A percentile compares a stretch with the other conserved stretches of the same genome.
These are phyloP conservation scores for Pomacea canaliculata DNA, from an alignment of 2,888 invertebrate genomes.

Conservation along the genomic window DNA sequence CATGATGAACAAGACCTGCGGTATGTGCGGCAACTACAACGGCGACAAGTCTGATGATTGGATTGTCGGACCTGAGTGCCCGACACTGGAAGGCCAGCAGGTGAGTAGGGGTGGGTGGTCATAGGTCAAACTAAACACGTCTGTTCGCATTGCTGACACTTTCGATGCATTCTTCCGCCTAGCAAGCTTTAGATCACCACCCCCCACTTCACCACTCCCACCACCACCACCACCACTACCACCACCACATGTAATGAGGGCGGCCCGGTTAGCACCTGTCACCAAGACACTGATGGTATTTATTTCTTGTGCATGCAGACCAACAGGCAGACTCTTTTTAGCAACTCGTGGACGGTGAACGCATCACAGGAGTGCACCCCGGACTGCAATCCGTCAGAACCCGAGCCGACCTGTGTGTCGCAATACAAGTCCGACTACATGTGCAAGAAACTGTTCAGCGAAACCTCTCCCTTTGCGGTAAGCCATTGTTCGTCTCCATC, in stretches of 20 bases:
- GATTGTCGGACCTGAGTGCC: conserved; percentile 51
- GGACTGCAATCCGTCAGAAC: conserved; percentile 42
- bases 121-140: no score
- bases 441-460: conserved; percentile 41
- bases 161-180: no score
- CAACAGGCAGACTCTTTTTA: conserved; percentile 46
- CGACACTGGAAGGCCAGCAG: conserved; percentile 26
- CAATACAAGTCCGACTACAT: conserved; percentile 26
- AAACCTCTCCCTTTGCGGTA: conserved; percentile 43
- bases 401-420: conserved; percentile 27
- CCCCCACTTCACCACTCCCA: no score
- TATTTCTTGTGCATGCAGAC: conserved; percentile 38
- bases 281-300: no score
- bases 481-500: neutral
- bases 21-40: conserved; percentile 95
- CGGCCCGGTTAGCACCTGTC: no score
- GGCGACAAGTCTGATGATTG: conserved; percentile 85
- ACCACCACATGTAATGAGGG: no score
- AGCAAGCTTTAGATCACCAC: no score
- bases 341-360: conserved; percentile 50
- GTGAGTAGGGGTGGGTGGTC: neutral
- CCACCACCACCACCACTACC: no score
- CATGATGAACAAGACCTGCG: conserved; percentile 83
- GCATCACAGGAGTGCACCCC: conserved; percentile 39
- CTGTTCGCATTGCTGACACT: no score